Conservation (phyloP, 1,140 invertebrate genomes). For the Drosophila nikananu region DNA sequence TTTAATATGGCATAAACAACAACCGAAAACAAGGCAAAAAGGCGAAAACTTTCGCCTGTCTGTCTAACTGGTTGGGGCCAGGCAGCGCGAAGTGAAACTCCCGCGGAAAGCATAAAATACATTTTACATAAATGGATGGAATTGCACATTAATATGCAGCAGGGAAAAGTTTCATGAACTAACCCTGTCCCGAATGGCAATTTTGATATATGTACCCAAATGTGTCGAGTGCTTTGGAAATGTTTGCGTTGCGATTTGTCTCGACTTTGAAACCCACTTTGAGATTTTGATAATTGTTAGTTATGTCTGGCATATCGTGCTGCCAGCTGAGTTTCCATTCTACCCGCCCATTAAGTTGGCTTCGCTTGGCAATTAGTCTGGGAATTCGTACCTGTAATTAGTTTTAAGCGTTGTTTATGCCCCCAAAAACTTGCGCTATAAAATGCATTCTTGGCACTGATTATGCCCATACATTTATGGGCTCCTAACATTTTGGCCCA, state of each 20-base stretch:
- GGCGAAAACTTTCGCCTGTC: conserved; percentile 30
- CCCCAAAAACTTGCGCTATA: conserved; percentile 28
- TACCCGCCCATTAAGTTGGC: conserved; percentile 21
- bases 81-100: conserved; percentile 48
- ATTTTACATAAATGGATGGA: conserved; percentile 77
- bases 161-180: conserved; percentile 59
- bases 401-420: conserved; percentile 53
- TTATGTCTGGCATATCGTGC: conserved; percentile 27
- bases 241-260: conserved; percentile 52
- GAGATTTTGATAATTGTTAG: conserved; percentile 57
- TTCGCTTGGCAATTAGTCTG: conserved; percentile 23
- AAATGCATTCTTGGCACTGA: conserved; percentile 30
- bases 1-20: conserved; percentile 52
- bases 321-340: conserved; percentile 21
- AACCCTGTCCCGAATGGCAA: conserved; percentile 1
- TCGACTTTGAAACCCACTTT: conserved; percentile 25
- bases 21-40: not conserved
- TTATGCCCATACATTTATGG: conserved; percentile 58
- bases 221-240: conserved; percentile 38
- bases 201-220: conserved; percentile 32
- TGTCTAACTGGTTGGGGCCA: conserved; percentile 46
- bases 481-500: conserved; percentile 20
- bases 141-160: conserved; percentile 71
- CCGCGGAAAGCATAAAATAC: conserved; percentile 75
- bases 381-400: conserved; percentile 42